Evolutionary conservation across 2,113 vertebrate genomes (phyloP).

Genomic region (Alaudala cheleensis): DNA sequence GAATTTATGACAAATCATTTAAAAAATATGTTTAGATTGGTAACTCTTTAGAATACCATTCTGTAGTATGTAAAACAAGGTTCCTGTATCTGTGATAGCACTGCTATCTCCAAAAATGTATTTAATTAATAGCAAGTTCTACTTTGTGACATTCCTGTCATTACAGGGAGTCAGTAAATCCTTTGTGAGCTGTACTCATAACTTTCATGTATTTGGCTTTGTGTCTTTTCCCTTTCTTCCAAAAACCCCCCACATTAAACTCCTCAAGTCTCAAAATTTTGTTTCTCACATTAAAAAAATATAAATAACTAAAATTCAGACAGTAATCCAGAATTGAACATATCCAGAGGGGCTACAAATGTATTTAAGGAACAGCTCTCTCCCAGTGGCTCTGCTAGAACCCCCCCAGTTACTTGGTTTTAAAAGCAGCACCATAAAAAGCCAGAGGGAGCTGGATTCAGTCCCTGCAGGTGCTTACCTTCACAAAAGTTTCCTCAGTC

Average conservation of each 20-base stretch:
- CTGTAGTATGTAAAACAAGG: neutral
- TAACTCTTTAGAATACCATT: neutral
- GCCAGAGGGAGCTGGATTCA: neutral
- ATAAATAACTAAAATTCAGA: neutral
- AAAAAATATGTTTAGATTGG: neutral
- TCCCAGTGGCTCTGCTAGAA: neutral
- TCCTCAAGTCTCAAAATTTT: neutral
- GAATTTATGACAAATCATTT: neutral
- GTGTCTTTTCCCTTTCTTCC: neutral
- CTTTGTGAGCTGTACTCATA: neutral
- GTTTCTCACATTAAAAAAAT: neutral
- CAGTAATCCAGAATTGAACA: neutral
- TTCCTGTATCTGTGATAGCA: neutral
- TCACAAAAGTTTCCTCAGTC: constrained; percentile 89
- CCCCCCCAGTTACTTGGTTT: neutral
- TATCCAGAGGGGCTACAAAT: neutral
- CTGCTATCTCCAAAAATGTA: neutral
- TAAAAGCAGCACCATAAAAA: neutral
- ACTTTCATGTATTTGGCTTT: neutral
- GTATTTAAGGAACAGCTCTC: neutral
- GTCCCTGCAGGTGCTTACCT: constrained; percentile 70
- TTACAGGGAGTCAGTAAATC: neutral
- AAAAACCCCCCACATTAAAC: neutral
- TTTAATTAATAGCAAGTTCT: neutral
- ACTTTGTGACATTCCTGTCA: neutral